phyloP scores from a whole-genome alignment of 2,113 vertebrate species.

The Ctenomys sociabilis region DNA sequence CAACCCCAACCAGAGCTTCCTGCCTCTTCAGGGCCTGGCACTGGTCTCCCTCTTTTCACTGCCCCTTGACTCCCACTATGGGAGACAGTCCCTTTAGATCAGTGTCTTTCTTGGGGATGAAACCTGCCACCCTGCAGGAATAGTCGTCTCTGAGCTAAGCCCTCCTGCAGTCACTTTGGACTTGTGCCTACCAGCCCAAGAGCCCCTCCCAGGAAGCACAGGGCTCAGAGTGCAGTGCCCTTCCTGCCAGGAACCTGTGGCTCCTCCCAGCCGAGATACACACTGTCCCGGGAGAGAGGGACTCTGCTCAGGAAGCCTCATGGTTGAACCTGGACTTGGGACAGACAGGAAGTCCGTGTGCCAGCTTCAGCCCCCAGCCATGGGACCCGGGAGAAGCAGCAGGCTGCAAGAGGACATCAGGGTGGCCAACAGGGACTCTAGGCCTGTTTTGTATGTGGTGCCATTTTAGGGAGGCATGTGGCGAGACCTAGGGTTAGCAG shows the following conservation, averaged over 20 bases:
- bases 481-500: not conserved
- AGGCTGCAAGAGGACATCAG: not conserved
- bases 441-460: not conserved
- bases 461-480: fast-evolving
- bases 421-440: not conserved
- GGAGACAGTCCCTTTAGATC: not conserved
- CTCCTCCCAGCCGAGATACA: not conserved
- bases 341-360: fast-evolving
- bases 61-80: not conserved
- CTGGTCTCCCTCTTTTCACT: not conserved
- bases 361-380: not conserved
- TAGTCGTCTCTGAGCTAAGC: not conserved
- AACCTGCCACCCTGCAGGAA: not conserved
- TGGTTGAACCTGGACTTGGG: no score
- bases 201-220: not conserved
- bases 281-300: not conserved
- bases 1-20: not conserved
- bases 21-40: not conserved
- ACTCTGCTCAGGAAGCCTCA: not conserved
- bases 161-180: not conserved
- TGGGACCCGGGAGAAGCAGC: not conserved
- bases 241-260: not conserved
- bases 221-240: not conserved
- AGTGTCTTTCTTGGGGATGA: not conserved
- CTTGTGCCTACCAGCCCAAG: not conserved